Evolutionary conservation across 2,888 invertebrate genomes (phyloP), one percentile per base, ranked within the genome.

Genomic region (Xanthorhoe designata): DNA sequence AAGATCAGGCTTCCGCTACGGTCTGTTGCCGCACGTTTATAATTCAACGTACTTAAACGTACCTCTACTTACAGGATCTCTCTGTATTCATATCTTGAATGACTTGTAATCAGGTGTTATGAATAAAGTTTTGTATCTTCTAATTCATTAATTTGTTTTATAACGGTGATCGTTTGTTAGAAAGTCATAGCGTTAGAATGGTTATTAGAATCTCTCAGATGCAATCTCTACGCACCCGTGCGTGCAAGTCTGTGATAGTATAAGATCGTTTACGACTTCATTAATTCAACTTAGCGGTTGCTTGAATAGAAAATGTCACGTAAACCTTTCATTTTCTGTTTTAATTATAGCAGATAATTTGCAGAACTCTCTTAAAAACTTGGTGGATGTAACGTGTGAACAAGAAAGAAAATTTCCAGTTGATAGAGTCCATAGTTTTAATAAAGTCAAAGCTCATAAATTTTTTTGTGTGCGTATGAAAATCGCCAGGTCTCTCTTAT

Each of bases 201-300:
- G 80, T 81, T 82, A 83, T 82, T 85, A 87, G 76, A 84, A 88
- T 86, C 86, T 86, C 76, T 84, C 86, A 85, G 86, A 88, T 87
- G 79, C 80, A 83, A 88, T 89, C 86, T 88, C 84, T 79, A 82
- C 80, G 85, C 85, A 83, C 74, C 79, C 79, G 78, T 80, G 88
- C 89, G 84, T 85, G 78, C 72, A 69, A 69, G 66, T 69, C 71
- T 74, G 67, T 66, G 66, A 69, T 75, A 77, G 61, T 61, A 68
- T 58, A 61, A 45, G 56, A 67, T 51, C 60, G 32, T 59, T 64
- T 54, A 59, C 50, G 56, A 52, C 50, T 45, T 38, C n/a, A 53
- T 59, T 64, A 59, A 64, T 59, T 63, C 47, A 52, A 47, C 52
- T 57, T 49, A 54, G 42, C 24, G 24, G 47, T 59, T 35, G 35